phyloP scores from a whole-genome alignment of 2,888 invertebrate species.

The Ormyrus labotus region DNA sequence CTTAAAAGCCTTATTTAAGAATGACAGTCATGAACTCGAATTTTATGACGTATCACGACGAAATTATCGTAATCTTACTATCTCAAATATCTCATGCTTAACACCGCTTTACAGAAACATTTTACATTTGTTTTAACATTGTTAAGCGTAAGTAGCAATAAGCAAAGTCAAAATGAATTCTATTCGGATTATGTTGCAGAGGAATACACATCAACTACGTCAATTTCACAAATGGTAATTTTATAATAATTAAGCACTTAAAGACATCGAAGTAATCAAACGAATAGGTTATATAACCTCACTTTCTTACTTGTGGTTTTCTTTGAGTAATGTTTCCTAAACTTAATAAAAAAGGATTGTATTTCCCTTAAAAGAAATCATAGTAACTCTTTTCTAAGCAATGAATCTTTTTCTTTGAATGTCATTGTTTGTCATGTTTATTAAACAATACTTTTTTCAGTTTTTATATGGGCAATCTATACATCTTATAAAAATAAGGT shows the following conservation, averaged over 20 bases:
- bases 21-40: constrained; percentile 2
- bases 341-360: background rate
- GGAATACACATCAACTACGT: constrained; percentile 65
- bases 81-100: no score
- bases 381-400: background rate
- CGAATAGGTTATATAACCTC: constrained; percentile 66
- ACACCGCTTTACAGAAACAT: background rate
- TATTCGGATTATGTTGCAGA: constrained; percentile 62
- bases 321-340: background rate
- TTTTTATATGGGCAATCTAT: no score
- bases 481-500: background rate
- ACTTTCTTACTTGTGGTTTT: constrained; percentile 25
- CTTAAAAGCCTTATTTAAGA: background rate
- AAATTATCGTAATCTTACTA: background rate
- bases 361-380: no score
- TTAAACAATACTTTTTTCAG: background rate
- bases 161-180: constrained; percentile 65
- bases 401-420: background rate
- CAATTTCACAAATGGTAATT: constrained; percentile 70
- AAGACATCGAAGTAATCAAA: constrained; percentile 5
- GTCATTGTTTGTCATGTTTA: background rate
- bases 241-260: constrained; percentile 24
- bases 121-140: background rate
- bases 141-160: constrained; percentile 20
- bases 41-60: constrained; percentile 23